These are phyloP conservation scores for Lasioglossum pauxillum DNA, from an alignment of 2,888 invertebrate genomes.

Conservation along the genomic window DNA sequence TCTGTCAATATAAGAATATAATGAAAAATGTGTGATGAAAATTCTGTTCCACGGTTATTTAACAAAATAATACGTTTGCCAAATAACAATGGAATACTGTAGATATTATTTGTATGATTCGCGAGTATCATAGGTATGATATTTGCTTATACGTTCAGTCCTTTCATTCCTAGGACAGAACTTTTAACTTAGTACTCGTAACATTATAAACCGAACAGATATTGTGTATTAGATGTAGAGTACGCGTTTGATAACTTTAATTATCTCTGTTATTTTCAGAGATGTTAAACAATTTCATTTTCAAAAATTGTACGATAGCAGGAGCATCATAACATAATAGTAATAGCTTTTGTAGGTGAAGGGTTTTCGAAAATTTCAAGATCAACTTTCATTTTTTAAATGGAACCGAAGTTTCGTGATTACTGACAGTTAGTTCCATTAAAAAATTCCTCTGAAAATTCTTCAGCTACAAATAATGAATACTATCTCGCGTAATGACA, in stretches of 20 bases:
- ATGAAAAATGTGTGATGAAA: neutral
- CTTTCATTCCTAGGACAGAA: conserved; percentile 19
- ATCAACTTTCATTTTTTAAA: neutral
- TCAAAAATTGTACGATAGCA: neutral
- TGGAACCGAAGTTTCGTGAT: neutral
- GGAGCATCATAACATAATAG: neutral
- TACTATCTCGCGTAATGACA: neutral
- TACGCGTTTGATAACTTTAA: neutral
- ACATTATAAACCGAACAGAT: conserved; percentile 14
- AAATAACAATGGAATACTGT: conserved; percentile 13
- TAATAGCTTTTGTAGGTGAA: neutral
- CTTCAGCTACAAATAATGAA: neutral
- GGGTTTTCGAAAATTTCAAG: neutral
- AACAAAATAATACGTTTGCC: neutral
- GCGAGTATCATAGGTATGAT: conserved; percentile 17
- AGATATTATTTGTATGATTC: conserved; percentile 28
- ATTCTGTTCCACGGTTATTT: neutral
- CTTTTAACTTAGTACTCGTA: conserved; percentile 26
- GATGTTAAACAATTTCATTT: neutral
- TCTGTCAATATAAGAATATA: neutral
- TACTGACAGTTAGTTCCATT: neutral
- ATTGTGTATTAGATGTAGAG: conserved; percentile 20
- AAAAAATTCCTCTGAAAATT: neutral
- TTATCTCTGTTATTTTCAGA: neutral
- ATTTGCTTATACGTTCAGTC: conserved; percentile 27